Percentiles rank a stretch among this genome's conserved stretches.
phyloP scores from a whole-genome alignment of 2,113 vertebrate species.

The Mohoua ochrocephala region DNA sequence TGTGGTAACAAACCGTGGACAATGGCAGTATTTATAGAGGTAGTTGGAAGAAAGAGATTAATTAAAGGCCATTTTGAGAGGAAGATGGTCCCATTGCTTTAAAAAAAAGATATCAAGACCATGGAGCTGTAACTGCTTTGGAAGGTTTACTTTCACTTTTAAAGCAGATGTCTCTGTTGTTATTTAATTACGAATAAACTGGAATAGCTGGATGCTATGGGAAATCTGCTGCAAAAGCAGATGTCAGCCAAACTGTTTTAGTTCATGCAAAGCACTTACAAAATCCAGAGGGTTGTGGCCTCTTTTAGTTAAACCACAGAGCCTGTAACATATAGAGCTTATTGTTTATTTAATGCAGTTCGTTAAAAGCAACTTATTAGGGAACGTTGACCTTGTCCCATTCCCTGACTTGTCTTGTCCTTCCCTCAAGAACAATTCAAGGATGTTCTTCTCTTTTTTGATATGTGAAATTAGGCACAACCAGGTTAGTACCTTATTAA shows the following conservation, averaged over 20 bases:
- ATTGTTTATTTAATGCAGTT: not conserved
- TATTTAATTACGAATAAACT: not conserved
- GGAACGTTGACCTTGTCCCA: accelerated
- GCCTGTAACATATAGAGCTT: not conserved
- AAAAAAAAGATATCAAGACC: not conserved
- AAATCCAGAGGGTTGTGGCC: not conserved
- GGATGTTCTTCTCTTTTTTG: not conserved
- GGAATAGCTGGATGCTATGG: not conserved
- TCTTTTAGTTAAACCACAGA: not conserved
- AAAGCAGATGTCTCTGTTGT: not conserved
- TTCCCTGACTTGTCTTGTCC: not conserved
- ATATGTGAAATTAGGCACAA: not conserved
- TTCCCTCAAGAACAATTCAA: not conserved
- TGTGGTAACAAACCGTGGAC: not conserved
- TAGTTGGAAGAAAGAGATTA: not conserved
- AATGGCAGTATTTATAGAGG: not conserved
- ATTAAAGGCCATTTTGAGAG: not conserved
- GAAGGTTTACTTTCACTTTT: not conserved
- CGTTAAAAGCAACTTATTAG: not conserved
- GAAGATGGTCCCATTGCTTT: not conserved
- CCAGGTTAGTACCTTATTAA: not conserved
- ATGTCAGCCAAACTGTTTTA: not conserved
- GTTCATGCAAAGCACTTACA: not conserved
- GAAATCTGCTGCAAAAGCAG: not conserved
- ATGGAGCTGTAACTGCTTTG: not conserved